Evolutionary conservation across 35 echinoderm and acorn worm species (phyloP), one percentile per base, ranked within the genome.

Genomic region (Hemicentrotus pulcherrimus): DNA sequence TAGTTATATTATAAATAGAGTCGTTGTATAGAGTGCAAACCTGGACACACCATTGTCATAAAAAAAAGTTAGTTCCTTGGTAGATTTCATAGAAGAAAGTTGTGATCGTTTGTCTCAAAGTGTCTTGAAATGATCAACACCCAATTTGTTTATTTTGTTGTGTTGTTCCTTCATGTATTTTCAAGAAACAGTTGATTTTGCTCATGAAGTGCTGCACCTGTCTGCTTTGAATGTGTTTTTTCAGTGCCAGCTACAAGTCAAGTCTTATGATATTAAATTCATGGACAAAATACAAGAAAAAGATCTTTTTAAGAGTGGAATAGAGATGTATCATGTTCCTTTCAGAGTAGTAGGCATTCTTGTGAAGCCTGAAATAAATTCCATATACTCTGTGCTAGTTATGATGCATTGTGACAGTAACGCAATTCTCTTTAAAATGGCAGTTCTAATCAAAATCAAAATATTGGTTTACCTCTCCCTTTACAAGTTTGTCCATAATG

Each of bases 111-210:
- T 78, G 65, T 78, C 65, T 78, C 9, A n/a, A 78, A 78, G 65
- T 78, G 65, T 78, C 65, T 78, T 78, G 65, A 78, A 78, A 78
- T 78, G 65, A 78, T 78, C 65, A 78, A 78, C 65, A n/a, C 65
- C 19, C 22, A 78, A 78, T 28, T 59, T 59, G 50, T 59, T 59
- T 59, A 28, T 78, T 78, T 78, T 78, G 24, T 28, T 22, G 19
- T 78, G 19, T 78, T 78, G 65, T 28, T 7, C 28, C 6, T 28
- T 24, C 19, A 6, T 78, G 65, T 28, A 78, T 78, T 78, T 78
- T 78, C 65, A 78, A 78, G 28, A 78, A 22, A 78, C 65, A 6
- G 65, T 78, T 78, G 65, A 78, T 78, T 78, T n/a, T 78, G 4
- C 50, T 14, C 0, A 78, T 78, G 19, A 28, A 30, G 65, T 28